These are phyloP conservation scores for Puma concolor DNA, from an alignment of 2,113 vertebrate genomes.

Conservation along the genomic window DNA sequence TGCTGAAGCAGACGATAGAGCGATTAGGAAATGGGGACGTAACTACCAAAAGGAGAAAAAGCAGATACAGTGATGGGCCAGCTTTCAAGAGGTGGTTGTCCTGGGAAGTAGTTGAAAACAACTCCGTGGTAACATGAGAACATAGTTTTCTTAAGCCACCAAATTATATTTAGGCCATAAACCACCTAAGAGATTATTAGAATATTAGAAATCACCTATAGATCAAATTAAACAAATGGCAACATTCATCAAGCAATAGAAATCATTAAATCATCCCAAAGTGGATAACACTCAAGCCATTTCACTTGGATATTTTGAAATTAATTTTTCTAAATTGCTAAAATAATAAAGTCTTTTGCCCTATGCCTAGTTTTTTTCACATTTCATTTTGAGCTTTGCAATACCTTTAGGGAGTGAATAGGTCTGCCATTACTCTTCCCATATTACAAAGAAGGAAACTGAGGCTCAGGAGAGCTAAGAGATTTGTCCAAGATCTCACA, in stretches of 20 bases:
- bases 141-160: background rate
- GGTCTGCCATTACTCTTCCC: background rate
- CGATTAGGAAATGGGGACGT: background rate
- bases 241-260: background rate
- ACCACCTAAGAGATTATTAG: background rate
- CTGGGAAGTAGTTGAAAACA: background rate
- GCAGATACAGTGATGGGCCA: fast-evolving
- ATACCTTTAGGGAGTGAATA: background rate
- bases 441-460: constrained; percentile 18
- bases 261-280: background rate
- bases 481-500: background rate
- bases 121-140: background rate
- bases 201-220: constrained; percentile 38
- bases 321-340: background rate
- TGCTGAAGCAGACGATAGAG: background rate
- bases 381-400: background rate
- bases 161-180: background rate
- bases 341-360: constrained; percentile 12
- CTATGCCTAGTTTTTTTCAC: background rate
- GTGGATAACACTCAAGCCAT: background rate
- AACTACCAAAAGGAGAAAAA: background rate
- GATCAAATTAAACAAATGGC: background rate
- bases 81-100: background rate
- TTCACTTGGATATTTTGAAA: constrained; percentile 7
- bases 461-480: background rate